These are phyloP conservation scores for Plagiodera versicolora DNA, from an alignment of 2,888 invertebrate genomes.

Conservation along the genomic window DNA sequence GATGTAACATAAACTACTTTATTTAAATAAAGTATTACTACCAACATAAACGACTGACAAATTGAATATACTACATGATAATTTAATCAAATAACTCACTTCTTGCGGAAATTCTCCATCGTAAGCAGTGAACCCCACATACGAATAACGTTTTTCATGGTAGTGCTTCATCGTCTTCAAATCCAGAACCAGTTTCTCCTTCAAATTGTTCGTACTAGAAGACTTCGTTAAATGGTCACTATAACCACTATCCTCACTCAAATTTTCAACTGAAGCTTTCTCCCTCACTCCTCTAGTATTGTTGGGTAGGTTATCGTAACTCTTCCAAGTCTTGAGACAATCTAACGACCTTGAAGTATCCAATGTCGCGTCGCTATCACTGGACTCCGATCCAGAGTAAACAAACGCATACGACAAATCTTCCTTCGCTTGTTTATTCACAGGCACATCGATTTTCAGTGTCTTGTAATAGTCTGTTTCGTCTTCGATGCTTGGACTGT, in stretches of 20 bases:
- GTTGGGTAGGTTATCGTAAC: constrained; percentile 51
- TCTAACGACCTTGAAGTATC: constrained; percentile 50
- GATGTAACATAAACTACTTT: too few species aligned
- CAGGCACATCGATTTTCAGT: constrained; percentile 44
- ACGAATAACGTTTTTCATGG: constrained; percentile 35
- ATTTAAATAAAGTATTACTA: too few species aligned
- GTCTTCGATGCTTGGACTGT: constrained; percentile 44
- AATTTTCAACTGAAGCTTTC: constrained; percentile 73
- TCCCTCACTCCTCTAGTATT: constrained; percentile 36
- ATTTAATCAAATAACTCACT: constrained; percentile 26
- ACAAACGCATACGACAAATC: constrained; percentile 43
- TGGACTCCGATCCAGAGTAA: constrained; percentile 55
- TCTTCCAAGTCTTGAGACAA: constrained; percentile 54
- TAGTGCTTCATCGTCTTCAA: constrained; percentile 24
- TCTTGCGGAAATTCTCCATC: constrained; percentile 39
- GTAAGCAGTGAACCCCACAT: constrained; percentile 39
- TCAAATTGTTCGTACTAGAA: constrained; percentile 36
- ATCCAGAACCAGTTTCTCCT: constrained; percentile 33
- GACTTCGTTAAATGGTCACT: constrained; percentile 59
- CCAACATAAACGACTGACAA: too few species aligned
- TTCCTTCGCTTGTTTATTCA: constrained; percentile 35
- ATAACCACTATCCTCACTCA: constrained; percentile 80
- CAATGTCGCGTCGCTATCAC: constrained; percentile 48
- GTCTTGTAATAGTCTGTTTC: constrained; percentile 49
- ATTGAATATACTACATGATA: too few species aligned